Evolutionary conservation across 2,113 vertebrate species (phyloP), one percentile per base, ranked within the genome.

Genomic region (Numenius arquata): DNA sequence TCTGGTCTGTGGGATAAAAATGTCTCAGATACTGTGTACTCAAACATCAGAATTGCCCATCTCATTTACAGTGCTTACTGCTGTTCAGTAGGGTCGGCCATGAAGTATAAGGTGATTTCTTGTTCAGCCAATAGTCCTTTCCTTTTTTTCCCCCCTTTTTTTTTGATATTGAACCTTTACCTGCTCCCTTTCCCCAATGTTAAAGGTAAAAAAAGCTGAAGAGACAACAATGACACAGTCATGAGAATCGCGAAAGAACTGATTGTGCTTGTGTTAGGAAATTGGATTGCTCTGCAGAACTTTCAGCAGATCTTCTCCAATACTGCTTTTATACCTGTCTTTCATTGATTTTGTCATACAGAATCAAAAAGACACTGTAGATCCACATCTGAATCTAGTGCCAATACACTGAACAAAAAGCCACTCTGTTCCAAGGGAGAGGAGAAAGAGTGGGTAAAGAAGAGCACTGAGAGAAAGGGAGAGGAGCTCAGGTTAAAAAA

Each of bases 1-100:
- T 45, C 90, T 90, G 68, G 75, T 93, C 82, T 71, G 68, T 52
- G 68, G 75, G 68, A 94, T 84, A 93, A 95, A 95, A 91, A 90
- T n/a, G 72, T 40, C 52, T 78, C 82, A 70, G 48, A 91, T 30
- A 32, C 25, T 48, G 29, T 59, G 59, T 26, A 70, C 32, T 80
- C 83, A 78, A 80, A 70, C 45, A 86, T 63, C 72, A 86, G 76
- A 95, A 93, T 8, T 86, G 70, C 45, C 75, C 67, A 34, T 83
- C 63, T 80, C 67, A 66, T 79, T 94, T 77, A 22, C n/a, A 43
- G 32, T 15, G 65, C 34, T 83, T 62, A 65, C 62, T 66, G 87
- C 58, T 79, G 40, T 63, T 85, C 66, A 82, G 56, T 45, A 85
- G 84, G 65, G 85, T 68, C 77, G 66, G 58, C 27, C 61, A 72